Percentiles rank a stretch among this genome's conserved stretches.
Evolutionary conservation across 2,113 vertebrate genomes (phyloP).

Genomic region (Naja naja): DNA sequence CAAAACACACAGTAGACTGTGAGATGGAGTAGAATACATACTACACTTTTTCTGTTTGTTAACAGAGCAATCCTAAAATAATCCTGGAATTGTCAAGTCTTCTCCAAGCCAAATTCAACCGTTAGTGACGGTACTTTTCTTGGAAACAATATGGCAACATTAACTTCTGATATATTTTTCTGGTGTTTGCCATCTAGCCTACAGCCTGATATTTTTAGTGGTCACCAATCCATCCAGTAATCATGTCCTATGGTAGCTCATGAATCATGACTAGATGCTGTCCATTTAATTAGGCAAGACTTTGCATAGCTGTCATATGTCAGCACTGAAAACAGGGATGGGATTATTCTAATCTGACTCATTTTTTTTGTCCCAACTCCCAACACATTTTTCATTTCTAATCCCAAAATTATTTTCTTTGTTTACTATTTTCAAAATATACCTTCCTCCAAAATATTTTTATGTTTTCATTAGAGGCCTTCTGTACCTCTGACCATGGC

Average conservation of each 20-base stretch:
- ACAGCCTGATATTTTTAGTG: background rate
- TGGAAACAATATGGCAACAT: background rate
- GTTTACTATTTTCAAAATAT: background rate
- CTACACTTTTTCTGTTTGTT: background rate
- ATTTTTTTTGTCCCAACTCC: background rate
- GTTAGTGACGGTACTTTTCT: background rate
- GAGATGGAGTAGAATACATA: background rate
- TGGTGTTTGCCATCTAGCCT: background rate
- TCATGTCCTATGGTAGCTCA: background rate
- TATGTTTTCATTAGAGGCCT: background rate
- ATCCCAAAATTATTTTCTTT: background rate
- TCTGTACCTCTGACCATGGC: background rate
- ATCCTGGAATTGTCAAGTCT: background rate
- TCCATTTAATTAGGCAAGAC: background rate
- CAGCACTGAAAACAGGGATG: background rate
- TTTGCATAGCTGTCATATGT: background rate
- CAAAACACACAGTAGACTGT: background rate
- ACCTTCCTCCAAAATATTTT: background rate
- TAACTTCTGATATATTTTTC: background rate
- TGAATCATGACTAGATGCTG: background rate
- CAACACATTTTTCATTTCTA: background rate
- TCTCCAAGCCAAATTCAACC: background rate
- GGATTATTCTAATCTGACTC: background rate
- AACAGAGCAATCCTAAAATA: background rate
- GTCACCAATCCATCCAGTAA: background rate